A percentile compares a stretch with the other conserved stretches of the same genome.
These are phyloP conservation scores for Hemicordylus capensis DNA, from an alignment of 2,113 vertebrate species.

Conservation along the genomic window DNA sequence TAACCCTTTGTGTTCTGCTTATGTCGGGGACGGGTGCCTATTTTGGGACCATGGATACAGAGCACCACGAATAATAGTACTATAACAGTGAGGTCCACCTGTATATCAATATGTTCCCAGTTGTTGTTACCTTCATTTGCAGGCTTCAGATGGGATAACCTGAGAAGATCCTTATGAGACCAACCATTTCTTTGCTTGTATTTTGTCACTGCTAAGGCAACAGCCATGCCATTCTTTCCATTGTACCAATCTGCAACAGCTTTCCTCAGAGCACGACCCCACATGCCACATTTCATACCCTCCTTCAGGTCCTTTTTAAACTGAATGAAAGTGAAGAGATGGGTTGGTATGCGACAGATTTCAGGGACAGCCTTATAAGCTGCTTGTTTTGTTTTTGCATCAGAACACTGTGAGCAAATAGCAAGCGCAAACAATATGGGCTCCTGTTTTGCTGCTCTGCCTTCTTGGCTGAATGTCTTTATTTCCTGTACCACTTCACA, in stretches of 20 bases:
- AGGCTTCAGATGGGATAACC: conserved; percentile 93
- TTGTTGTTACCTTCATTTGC: conserved; percentile 85
- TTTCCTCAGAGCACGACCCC: conserved; percentile 93
- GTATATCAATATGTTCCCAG: background rate
- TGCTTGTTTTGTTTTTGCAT: conserved; percentile 86
- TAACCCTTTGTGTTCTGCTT: too few species aligned
- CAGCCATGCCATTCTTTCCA: conserved; percentile 84
- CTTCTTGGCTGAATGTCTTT: conserved; percentile 81
- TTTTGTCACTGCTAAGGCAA: conserved; percentile 89
- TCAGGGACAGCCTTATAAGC: conserved; percentile 89
- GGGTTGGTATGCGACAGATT: conserved; percentile 84
- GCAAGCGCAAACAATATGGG: conserved; percentile 89
- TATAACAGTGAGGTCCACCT: too few species aligned
- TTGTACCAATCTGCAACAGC: conserved; percentile 95
- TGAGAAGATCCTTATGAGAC: conserved; percentile 94
- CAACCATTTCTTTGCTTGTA: conserved; percentile 93
- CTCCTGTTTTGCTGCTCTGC: conserved; percentile 75
- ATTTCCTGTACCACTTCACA: conserved; percentile 88
- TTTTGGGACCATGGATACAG: too few species aligned
- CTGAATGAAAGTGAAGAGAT: conserved; percentile 92
- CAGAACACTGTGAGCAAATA: conserved; percentile 89
- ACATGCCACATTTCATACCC: conserved; percentile 93
- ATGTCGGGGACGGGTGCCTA: too few species aligned
- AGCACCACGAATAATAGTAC: too few species aligned
- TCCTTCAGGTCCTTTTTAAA: conserved; percentile 93